These are phyloP conservation scores for Montipora capricornis DNA, from an alignment of 64 coral and sea anemone species.

Conservation along the genomic window DNA sequence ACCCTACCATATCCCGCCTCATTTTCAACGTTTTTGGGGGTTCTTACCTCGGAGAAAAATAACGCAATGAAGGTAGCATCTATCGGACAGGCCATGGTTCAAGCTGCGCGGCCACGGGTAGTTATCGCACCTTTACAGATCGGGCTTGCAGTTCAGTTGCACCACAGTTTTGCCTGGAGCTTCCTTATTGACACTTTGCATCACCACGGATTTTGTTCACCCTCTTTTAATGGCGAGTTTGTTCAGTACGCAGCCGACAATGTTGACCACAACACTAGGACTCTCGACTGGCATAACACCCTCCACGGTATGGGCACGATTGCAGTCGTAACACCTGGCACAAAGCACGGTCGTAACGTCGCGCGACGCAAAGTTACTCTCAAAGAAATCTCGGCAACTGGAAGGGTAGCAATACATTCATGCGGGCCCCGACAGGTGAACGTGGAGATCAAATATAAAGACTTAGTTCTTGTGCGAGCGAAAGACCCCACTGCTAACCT, in stretches of 20 bases:
- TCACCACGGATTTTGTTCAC: conserved; percentile 15
- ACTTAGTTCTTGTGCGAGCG: background rate
- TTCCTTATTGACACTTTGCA: conserved; percentile 27
- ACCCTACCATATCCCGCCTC: background rate
- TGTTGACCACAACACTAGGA: conserved; percentile 37
- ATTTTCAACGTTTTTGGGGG: no score
- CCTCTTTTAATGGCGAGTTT: background rate
- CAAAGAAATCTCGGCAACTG: background rate
- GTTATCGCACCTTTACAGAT: conserved; percentile 59
- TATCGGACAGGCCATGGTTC: conserved; percentile 29
- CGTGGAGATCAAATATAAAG: background rate
- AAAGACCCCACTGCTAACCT: no score
- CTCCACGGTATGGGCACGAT: conserved; percentile 32
- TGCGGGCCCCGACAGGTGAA: background rate
- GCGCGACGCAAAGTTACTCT: background rate
- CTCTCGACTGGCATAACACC: background rate
- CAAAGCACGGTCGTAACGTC: background rate
- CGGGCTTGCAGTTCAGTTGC: conserved; percentile 34
- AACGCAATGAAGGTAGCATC: background rate
- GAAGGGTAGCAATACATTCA: conserved; percentile 15
- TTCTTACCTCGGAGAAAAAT: background rate
- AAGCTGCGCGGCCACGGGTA: conserved; percentile 34
- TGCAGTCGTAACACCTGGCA: conserved; percentile 2
- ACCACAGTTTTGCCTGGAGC: conserved; percentile 32
- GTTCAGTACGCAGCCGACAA: conserved; percentile 49